These are phyloP conservation scores for Amblyjoppa fuscipennis DNA, from an alignment of 2,888 invertebrate species.

Conservation along the genomic window DNA sequence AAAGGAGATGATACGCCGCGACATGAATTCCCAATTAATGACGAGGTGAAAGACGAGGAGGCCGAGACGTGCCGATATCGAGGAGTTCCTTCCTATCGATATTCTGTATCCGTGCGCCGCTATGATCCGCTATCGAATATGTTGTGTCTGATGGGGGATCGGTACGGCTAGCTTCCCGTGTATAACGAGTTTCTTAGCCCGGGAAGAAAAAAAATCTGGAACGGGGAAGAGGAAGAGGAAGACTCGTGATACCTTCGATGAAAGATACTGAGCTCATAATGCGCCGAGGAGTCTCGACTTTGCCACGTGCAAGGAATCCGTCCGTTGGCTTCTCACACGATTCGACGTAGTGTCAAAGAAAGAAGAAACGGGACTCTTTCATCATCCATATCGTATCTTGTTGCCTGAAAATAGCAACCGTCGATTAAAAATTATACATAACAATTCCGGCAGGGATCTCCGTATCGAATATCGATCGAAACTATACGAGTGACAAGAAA, in stretches of 20 bases:
- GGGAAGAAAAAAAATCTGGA: constrained; percentile 25
- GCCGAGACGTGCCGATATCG: constrained; percentile 23
- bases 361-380: background rate
- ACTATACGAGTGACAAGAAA: too few species aligned
- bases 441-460: too few species aligned
- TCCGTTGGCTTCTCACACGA: background rate
- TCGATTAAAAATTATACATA: too few species aligned
- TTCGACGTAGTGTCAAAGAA: background rate
- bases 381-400: background rate
- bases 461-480: too few species aligned
- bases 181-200: constrained; percentile 63
- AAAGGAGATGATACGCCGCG: background rate
- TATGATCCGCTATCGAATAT: constrained; percentile 62
- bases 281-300: constrained; percentile 56
- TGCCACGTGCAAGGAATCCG: constrained; percentile 61
- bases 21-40: constrained; percentile 15
- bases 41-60: background rate
- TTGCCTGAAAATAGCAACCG: background rate
- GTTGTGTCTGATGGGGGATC: constrained; percentile 45
- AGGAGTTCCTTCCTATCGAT: constrained; percentile 37
- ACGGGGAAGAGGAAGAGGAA: background rate
- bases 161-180: constrained; percentile 4
- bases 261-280: constrained; percentile 57
- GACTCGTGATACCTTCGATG: constrained; percentile 45
- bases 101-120: constrained; percentile 56